Percentiles rank a stretch among this genome's conserved stretches.
Evolutionary conservation across 2,113 vertebrate species (phyloP).

Genomic region (Acrocephalus arundinaceus): DNA sequence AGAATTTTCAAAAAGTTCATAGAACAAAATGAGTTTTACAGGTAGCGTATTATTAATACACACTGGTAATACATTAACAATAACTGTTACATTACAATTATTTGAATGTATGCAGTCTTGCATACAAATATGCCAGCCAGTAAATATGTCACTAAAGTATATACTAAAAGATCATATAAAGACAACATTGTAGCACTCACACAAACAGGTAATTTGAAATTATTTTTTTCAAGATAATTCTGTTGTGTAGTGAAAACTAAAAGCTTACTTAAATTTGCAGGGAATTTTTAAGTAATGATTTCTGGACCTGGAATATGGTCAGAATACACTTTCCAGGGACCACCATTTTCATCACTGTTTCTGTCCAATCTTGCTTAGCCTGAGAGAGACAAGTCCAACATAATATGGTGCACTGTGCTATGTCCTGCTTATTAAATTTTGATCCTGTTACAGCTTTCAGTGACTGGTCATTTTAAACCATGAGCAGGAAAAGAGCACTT

Average conservation of each 20-base stretch:
- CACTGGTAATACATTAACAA: background rate
- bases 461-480: background rate
- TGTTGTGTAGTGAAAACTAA: background rate
- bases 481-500: background rate
- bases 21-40: background rate
- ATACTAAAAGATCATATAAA: background rate
- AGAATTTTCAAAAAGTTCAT: background rate
- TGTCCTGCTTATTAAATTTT: background rate
- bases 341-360: background rate
- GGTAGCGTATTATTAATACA: background rate
- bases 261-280: background rate
- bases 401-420: background rate
- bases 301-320: background rate
- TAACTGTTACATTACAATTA: background rate
- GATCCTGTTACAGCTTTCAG: background rate
- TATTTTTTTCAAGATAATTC: background rate
- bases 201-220: background rate
- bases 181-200: background rate
- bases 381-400: background rate
- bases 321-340: background rate
- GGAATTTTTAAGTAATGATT: background rate
- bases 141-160: background rate
- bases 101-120: background rate
- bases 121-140: background rate
- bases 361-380: background rate